These are phyloP conservation scores for Chesias legatella DNA, from an alignment of 2,888 invertebrate species.

Conservation along the genomic window DNA sequence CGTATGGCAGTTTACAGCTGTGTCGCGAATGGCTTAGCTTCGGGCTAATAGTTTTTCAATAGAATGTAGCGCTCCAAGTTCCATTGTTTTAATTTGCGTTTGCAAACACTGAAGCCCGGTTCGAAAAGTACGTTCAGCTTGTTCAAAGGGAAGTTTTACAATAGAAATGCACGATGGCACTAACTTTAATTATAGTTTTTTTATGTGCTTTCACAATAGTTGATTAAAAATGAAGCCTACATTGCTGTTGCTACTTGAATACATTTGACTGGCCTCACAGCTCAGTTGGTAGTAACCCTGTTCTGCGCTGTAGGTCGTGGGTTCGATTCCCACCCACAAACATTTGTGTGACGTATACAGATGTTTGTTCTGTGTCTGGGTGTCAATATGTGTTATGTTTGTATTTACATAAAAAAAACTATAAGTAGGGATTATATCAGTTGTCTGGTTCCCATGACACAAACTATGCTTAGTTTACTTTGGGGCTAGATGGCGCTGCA, in stretches of 20 bases:
- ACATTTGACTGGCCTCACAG: too few relatives aligned
- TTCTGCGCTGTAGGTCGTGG: too few relatives aligned
- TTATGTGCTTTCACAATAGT: conserved; percentile 10
- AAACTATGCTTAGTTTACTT: too few relatives aligned
- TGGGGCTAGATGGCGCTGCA: too few relatives aligned
- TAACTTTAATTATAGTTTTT: conserved; percentile 19
- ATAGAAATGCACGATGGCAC: conserved; percentile 18
- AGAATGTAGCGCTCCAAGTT: conserved; percentile 14
- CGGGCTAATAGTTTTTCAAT: conserved; percentile 21
- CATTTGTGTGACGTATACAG: too few relatives aligned
- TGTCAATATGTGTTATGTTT: too few relatives aligned
- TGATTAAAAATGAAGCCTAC: conserved; percentile 11
- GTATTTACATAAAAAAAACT: too few relatives aligned
- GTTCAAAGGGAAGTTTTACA: conserved; percentile 21
- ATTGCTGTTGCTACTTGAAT: conserved; percentile 14
- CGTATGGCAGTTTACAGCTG: background rate
- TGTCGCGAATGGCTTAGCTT: conserved; percentile 8
- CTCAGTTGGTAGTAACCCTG: too few relatives aligned
- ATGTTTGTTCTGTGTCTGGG: too few relatives aligned
- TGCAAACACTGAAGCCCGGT: conserved; percentile 16
- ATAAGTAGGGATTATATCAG: too few relatives aligned
- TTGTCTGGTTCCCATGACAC: too few relatives aligned
- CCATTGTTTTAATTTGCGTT: conserved; percentile 24
- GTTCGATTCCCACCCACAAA: too few relatives aligned
- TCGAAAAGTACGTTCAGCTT: conserved; percentile 20